Evolutionary conservation across 1,140 invertebrate genomes (phyloP), one percentile per base, ranked within the genome.

Genomic region (Cydia strobilella): DNA sequence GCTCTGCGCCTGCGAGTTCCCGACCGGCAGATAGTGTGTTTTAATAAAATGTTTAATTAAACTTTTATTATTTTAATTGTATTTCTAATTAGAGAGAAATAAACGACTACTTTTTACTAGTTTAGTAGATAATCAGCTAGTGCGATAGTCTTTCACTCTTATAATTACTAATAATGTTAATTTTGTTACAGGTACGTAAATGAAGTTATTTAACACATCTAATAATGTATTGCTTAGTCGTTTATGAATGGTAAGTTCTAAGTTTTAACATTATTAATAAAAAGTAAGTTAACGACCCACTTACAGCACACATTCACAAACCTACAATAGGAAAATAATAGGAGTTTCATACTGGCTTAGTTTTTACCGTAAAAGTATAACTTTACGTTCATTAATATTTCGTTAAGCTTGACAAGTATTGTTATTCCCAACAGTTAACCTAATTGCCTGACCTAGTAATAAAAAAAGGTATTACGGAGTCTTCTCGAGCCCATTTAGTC

Each of bases 371-470:
- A 9, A 20, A 59, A 20, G 9, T 20, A 59, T 23, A 51, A 51
- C 15, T 51, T 51, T 6, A 51, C 62, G 27, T 65, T 65, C 23
- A 65, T 65, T 65, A 65, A 65, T 39, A 69, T 69, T 39, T 69
- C 31, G 15, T 23, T 35, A 35, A 31, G 15, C 13, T 65, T 10
- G 65, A 69, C 65, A 69, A 69, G 31, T 39, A 69, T 69, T 69
- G 65, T 69, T 35, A 20, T n/a, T 69, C 35, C 27, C 13, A 42
- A 23, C 54, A n/a, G 27, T 69, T 35, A 69, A 69, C 65, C 65
- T 69, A 69, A 69, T 69, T 69, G 65, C 15, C 65, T 69, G 65
- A 69, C 65, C 65, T 39, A 69, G 65, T 69, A 69, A 69, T 69
- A 69, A 69, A 69, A 42, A 69, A 69, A 69, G 65, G 65, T 69